phyloP scores from a whole-genome alignment of 2,113 vertebrate genomes.

The Thamnophis sirtalis region DNA sequence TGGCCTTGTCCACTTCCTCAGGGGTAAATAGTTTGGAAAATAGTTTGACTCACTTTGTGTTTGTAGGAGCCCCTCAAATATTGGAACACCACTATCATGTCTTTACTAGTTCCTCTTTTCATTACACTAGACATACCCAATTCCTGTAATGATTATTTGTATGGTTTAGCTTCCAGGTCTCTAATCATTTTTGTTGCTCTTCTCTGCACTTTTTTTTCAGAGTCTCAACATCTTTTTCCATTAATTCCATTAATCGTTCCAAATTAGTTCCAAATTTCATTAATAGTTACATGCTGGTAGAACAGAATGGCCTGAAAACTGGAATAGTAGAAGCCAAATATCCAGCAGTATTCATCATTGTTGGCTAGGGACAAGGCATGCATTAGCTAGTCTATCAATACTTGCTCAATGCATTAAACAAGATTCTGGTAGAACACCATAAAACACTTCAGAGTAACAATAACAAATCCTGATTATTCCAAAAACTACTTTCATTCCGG shows the following conservation, averaged over 20 bases:
- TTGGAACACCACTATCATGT: neutral
- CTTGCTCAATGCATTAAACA: neutral
- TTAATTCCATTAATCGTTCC: neutral
- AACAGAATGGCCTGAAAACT: neutral
- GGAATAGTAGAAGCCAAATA: neutral
- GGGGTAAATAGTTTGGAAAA: too few relatives aligned
- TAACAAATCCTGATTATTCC: neutral
- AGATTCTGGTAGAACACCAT: neutral
- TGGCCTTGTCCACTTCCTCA: too few relatives aligned
- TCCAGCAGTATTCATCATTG: neutral
- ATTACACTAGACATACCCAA: neutral
- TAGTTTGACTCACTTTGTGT: neutral
- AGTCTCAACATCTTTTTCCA: neutral
- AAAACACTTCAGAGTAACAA: neutral
- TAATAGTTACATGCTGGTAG: neutral
- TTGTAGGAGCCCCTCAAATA: neutral
- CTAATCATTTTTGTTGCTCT: neutral
- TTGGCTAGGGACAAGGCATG: neutral
- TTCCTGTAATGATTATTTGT: neutral
- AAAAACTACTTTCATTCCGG: neutral
- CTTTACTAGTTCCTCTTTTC: neutral
- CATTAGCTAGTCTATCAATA: neutral
- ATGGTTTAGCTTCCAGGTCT: neutral
- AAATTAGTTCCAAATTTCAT: neutral
- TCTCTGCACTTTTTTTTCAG: neutral